Conservation (phyloP, 1,140 invertebrate genomes). For the Lasaia peninsularis region DNA sequence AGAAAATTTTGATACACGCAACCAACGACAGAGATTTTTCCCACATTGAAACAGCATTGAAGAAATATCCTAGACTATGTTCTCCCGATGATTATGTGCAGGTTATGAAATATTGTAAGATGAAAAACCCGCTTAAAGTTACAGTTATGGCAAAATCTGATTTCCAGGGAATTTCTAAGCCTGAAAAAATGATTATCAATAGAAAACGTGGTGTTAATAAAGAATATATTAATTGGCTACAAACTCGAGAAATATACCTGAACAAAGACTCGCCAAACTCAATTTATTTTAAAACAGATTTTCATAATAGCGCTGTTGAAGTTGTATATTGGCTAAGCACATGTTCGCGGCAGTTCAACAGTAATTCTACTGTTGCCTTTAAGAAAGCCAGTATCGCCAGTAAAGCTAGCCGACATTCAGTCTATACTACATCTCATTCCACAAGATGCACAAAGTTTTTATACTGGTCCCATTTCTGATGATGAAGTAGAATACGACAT, state of each 20-base stretch:
- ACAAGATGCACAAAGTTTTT: slow-evolving; percentile 23
- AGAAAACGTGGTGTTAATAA: slow-evolving; percentile 24
- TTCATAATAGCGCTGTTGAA: slow-evolving; percentile 10
- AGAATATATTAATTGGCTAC: slow-evolving; percentile 23
- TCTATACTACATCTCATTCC: no score
- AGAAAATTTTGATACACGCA: no score
- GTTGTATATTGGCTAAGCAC: slow-evolving; percentile 18
- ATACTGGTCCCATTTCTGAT: slow-evolving; percentile 18
- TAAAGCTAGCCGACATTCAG: slow-evolving; percentile 22
- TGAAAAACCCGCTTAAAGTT: slow-evolving; percentile 17
- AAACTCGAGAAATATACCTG: slow-evolving; percentile 19
- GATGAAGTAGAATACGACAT: slow-evolving; percentile 22
- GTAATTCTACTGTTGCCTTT: slow-evolving; percentile 18
- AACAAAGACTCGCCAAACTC: slow-evolving; percentile 17
- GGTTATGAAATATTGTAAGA: slow-evolving; percentile 16
- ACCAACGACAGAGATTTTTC: slow-evolving; percentile 13
- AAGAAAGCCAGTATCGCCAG: slow-evolving; percentile 21
- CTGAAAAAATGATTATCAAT: slow-evolving; percentile 24
- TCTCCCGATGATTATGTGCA: slow-evolving; percentile 7
- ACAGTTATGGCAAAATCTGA: slow-evolving; percentile 24
- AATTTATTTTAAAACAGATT: no score
- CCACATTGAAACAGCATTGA: slow-evolving; percentile 12
- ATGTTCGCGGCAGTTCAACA: slow-evolving; percentile 18
- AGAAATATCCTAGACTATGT: slow-evolving; percentile 11
- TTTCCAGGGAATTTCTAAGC: slow-evolving; percentile 21